Base-by-base conservation (phyloP, 1,140 invertebrate species). In the Cecropterus lyciades region DNA sequence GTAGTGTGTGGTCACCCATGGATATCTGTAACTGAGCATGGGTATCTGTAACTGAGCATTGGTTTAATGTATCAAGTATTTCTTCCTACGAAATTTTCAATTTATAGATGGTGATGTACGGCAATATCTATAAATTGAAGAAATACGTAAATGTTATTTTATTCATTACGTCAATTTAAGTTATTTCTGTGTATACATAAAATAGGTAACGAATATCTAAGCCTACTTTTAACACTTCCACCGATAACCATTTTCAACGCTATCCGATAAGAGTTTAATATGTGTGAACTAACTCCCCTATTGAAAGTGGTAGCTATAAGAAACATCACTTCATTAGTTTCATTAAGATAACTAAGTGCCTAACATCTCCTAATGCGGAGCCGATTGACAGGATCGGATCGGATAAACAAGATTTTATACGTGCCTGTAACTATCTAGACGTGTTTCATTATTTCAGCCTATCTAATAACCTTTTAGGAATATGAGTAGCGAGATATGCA, bases 271-370 rank as follows among this genome's bases (percentile, higher is more conserved):
- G 16, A 2, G 16, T 5, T 53, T 53, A n/a, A 15, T 37, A 53
- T 37, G 51, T 55, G 33, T 14, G 15, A 13, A 42, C 30, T 56
- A 33, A 33, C 13, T 56, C 53, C 10, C 11, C 13, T 64, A 73
- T 65, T 75, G 73, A 53, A 70, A 67, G 69, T 37, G 40, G 46
- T 63, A 42, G 60, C 62, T 69, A 65, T 69, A 62, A 73, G 64
- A 74, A 77, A 75, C 67, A 67, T 77, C 75, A 77, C 69, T 82
- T 83, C 70, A 84, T 83, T 73, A 69, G 62, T 60, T 70, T 52
- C 56, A 48, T 77, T 73, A 62, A 86, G 82, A 86, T 86, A 86
- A 72, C 15, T 27, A 53, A 73, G 67, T 59, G 63, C 59, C 40
- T 72, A 24, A 68, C 65, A 69, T 63, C 59, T 67, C 30, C 55